A percentile compares a stretch with the other conserved stretches of the same genome.
These are phyloP conservation scores for Squalus acanthias DNA, from an alignment of 2,797 vertebrate genomes.

Conservation along the genomic window DNA sequence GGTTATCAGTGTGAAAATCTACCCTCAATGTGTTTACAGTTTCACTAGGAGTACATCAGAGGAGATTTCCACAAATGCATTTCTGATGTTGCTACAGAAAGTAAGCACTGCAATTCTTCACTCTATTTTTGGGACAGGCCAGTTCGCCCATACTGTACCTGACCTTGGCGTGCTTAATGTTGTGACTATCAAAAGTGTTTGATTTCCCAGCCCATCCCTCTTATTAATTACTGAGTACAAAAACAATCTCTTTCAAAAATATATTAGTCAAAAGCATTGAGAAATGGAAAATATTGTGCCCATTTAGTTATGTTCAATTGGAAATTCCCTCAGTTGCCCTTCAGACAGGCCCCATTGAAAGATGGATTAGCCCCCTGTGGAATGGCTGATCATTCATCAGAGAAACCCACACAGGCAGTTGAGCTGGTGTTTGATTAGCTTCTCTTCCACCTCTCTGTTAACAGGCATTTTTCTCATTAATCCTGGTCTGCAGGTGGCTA, in stretches of 20 bases:
- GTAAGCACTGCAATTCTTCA: neutral
- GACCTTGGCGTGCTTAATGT: neutral
- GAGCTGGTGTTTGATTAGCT: neutral
- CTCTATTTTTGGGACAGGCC: neutral
- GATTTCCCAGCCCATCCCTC: neutral
- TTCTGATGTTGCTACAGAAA: neutral
- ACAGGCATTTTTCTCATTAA: constrained; percentile 19
- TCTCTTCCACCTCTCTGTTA: neutral
- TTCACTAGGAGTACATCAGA: neutral
- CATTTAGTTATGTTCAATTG: neutral
- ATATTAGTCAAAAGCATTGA: neutral
- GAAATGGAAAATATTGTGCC: constrained; percentile 8
- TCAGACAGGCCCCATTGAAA: neutral
- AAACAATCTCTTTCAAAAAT: neutral
- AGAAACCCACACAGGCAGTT: constrained; percentile 2
- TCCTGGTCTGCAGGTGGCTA: neutral
- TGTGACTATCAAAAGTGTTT: neutral
- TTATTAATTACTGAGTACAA: neutral
- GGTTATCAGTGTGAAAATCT: neutral
- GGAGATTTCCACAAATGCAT: neutral
- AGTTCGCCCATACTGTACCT: neutral
- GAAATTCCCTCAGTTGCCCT: neutral
- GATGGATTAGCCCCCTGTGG: constrained; percentile 13
- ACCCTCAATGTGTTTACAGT: neutral
- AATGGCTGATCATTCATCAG: constrained; percentile 7